Base-by-base conservation (phyloP, 1,140 invertebrate genomes). In the Plodia interpunctella region DNA sequence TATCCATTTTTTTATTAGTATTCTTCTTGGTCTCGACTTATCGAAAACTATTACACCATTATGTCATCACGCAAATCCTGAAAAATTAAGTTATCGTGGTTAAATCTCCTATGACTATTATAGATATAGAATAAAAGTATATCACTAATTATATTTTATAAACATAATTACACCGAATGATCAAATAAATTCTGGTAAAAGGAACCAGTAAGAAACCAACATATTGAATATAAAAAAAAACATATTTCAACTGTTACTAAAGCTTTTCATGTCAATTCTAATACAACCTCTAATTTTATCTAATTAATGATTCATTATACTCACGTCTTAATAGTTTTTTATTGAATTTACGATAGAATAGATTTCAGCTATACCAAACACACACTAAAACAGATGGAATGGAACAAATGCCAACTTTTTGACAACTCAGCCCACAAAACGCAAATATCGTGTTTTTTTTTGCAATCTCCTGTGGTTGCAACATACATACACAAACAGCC, bases 351-450 rank as follows among this genome's bases (percentile, higher is more conserved):
- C 63, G 60, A 56, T 68, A 74, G 78, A 81, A 83, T 81, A 80
- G 77, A 73, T 68, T 69, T 68, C 55, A 72, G 66, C 69, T 67
- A 80, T 74, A 78, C 78, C 75, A 69, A 83, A 83, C 78, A 83
- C 78, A 44, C 1, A 44, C 4, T 9, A 44, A 28, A 6, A 44
- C 38, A 44, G 38, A 81, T 15, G n/a, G 38, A 44, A 15, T 85
- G 80, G 78, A 74, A 68, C 56, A 19, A 54, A 72, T 80, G 81
- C 79, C 81, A 82, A 80, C 79, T 72, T 78, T 83, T 84, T 84
- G 81, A 84, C 81, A 81, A 79, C 74, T 76, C 76, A 74, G 63
- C 71, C 60, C 6, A 25, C 21, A 25, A 2, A 25, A 3, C 21
- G n/a, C n/a, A n/a, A 25, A 25, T 6, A 25, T n/a, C n/a, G n/a